Conservation (phyloP, 2,888 invertebrate genomes). For the Amiota communis region DNA sequence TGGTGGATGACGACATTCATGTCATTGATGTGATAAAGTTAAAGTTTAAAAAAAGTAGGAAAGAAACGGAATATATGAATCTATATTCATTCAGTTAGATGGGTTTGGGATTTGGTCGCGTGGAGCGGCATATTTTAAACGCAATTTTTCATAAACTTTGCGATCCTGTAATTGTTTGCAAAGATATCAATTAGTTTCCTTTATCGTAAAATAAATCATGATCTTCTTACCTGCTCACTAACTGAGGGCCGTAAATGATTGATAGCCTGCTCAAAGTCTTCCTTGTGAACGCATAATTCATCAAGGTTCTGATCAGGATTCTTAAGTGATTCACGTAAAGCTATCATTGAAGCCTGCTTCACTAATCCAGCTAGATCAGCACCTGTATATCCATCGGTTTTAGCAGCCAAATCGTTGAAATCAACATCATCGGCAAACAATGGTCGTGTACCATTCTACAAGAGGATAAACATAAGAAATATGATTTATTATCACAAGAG, state of each 20-base stretch:
- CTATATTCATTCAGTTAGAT: conserved; percentile 35
- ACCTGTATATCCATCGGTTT: conserved; percentile 88
- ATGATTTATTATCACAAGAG: conserved; percentile 17
- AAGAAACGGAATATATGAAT: too few species aligned
- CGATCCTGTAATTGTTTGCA: conserved; percentile 76
- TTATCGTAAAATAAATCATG: not conserved
- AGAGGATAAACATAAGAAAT: conserved; percentile 31
- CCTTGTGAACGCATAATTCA: conserved; percentile 78
- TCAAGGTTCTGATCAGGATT: conserved; percentile 73
- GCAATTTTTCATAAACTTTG: conserved; percentile 83
- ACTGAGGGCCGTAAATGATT: conserved; percentile 90
- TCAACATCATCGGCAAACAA: conserved; percentile 83
- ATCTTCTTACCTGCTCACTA: conserved; percentile 77
- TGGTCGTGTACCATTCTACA: conserved; percentile 86
- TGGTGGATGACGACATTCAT: too few species aligned
- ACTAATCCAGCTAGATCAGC: conserved; percentile 94
- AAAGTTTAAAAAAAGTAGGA: too few species aligned
- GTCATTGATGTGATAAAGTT: too few species aligned
- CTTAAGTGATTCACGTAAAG: conserved; percentile 84
- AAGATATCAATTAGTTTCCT: conserved; percentile 13
- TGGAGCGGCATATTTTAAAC: conserved; percentile 77
- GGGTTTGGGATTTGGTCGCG: conserved; percentile 47
- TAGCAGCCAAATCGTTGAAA: conserved; percentile 80
- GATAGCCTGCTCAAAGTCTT: conserved; percentile 86
- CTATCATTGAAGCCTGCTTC: conserved; percentile 87